Percentiles rank a stretch among this genome's conserved stretches.
Evolutionary conservation across 2,113 vertebrate species (phyloP).

Genomic region (Peromyscus maniculatus): DNA sequence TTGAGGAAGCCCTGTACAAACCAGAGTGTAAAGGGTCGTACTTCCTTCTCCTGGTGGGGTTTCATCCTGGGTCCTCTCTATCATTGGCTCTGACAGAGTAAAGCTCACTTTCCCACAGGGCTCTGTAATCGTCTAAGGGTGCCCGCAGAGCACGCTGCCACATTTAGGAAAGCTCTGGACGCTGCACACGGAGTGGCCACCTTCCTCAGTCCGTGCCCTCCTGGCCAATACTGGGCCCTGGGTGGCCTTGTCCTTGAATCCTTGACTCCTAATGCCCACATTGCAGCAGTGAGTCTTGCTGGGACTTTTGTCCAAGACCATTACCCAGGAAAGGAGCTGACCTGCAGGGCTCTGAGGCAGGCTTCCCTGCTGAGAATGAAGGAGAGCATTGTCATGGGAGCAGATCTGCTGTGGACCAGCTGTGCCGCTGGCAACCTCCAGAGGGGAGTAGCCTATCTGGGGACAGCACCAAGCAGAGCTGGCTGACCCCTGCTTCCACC

Average conservation of each 20-base stretch:
- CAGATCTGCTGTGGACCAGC: fast-evolving
- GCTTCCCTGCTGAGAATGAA: not conserved
- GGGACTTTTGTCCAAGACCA: not conserved
- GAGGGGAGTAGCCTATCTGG: fast-evolving
- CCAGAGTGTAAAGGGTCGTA: too few species aligned
- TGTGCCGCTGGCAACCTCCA: fast-evolving
- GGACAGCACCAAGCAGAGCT: fast-evolving
- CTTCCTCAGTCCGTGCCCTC: not conserved
- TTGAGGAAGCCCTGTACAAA: not conserved
- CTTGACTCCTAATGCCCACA: not conserved
- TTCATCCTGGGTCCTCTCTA: not conserved
- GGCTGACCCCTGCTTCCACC: not conserved
- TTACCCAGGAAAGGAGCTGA: not conserved
- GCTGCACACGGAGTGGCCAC: too few species aligned
- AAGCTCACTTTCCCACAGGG: not conserved
- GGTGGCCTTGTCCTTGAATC: not conserved
- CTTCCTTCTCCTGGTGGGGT: too few species aligned
- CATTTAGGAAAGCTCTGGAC: not conserved
- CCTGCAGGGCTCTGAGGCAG: not conserved
- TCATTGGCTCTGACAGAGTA: too few species aligned
- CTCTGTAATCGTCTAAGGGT: not conserved
- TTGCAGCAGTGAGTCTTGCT: fast-evolving
- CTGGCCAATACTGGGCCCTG: not conserved
- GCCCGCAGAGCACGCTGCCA: not conserved
- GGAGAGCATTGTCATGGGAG: fast-evolving